Conservation (phyloP, 53 echinoderm and acorn worm genomes). For the Arbacia lixula region DNA sequence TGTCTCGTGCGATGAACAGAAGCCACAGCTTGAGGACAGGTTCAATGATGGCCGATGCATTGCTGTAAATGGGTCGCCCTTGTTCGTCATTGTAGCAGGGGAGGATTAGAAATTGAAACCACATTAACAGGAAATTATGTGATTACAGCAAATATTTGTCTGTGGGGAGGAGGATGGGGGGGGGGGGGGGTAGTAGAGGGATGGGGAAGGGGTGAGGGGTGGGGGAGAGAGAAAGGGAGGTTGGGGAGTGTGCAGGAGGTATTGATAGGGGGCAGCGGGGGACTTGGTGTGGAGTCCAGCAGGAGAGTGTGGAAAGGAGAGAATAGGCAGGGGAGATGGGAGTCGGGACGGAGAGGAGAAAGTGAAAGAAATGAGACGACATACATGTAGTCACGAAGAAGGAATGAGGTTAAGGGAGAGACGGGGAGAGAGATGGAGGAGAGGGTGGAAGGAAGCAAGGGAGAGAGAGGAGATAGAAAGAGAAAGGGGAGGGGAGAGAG, state of each 20-base stretch:
- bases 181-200: neutral
- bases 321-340: neutral
- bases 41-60: no score
- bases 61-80: no score
- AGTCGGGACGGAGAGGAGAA: neutral
- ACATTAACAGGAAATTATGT: slow-evolving; percentile 22
- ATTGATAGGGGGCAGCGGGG: neutral
- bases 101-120: slow-evolving; percentile 50
- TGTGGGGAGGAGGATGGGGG: neutral
- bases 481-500: neutral
- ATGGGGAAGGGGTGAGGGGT: neutral
- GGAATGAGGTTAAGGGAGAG: neutral
- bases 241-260: neutral
- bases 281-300: no score
- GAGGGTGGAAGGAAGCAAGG: neutral
- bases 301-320: neutral
- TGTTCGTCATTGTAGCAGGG: no score
- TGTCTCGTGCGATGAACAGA: no score
- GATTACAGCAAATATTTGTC: slow-evolving; percentile 30
- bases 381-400: neutral
- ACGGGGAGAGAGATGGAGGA: neutral
- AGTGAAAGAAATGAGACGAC: neutral
- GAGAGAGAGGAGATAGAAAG: neutral
- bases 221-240: neutral
- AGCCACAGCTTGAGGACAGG: no score